Conservation (phyloP, 2,113 vertebrate genomes). For the Sinocyclocheilus grahami region DNA sequence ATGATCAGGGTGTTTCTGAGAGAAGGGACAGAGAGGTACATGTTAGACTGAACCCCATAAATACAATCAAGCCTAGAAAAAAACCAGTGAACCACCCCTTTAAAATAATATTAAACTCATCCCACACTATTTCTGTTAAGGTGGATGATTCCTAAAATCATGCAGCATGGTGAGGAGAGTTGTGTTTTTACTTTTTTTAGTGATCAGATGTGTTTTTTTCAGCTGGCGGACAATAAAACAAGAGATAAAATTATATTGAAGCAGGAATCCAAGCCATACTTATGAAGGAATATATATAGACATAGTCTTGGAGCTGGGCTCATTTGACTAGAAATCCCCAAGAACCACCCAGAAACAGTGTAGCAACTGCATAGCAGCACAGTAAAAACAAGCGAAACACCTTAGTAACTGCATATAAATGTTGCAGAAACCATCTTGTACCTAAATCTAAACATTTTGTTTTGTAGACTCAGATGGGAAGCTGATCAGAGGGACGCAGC, state of each 20-base stretch:
- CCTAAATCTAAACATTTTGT: constrained; percentile 8
- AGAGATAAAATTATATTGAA: background rate
- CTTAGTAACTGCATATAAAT: no score
- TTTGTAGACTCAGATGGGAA: constrained; percentile 75
- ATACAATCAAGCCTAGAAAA: no score
- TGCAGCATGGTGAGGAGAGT: no score
- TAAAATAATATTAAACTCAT: no score
- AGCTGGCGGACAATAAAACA: background rate
- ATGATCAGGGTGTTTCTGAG: no score
- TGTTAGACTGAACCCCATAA: no score
- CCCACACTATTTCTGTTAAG: no score
- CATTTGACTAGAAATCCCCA: background rate
- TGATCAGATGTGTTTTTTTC: background rate
- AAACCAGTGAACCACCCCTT: no score
- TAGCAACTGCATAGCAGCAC: background rate
- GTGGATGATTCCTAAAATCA: no score
- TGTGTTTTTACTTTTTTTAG: background rate
- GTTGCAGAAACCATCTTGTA: background rate
- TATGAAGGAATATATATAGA: background rate
- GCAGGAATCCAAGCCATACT: background rate
- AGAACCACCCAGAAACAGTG: no score
- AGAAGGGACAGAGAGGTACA: no score
- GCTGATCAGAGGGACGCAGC: constrained; percentile 67
- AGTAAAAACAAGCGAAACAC: no score
- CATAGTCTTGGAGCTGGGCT: background rate